Base-by-base conservation (phyloP, 1,140 invertebrate species). In the Anastatus disparis region DNA sequence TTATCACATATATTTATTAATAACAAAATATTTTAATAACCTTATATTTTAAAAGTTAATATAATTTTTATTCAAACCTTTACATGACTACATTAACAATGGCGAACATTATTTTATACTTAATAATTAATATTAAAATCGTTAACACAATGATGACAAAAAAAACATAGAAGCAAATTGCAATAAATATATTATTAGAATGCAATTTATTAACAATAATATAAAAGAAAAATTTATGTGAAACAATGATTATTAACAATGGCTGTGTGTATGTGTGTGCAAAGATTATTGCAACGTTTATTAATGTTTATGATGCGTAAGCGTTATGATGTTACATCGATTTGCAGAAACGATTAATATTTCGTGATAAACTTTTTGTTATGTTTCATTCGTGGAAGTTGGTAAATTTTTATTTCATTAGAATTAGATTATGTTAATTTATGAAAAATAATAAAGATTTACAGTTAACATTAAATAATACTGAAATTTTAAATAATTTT, bases 121-220 rank as follows among this genome's bases (percentile, higher is more conserved):
- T 31, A 48, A 38, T 35, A 68, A 8, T 22, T 17, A 0, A 13
- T 59, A 8, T 15, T 61, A 40, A 58, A 58, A 38, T 12, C 46
- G 53, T 40, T 31, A 62, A 69, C 48, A 69, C 58, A 61, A 69
- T 58, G 40, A 38, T 58, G 29, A 52, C 3, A 61, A 40, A 50
- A 62, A 61, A n/a, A n/a, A n/a, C n/a, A n/a, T n/a, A n/a, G n/a
- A n/a, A n/a, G 35, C 58, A 22, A n/a, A 7, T 62, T 68, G 22
- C 10, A 15, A 62, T 62, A 53, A 62, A 58, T 69, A 68, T 40
- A 24, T 24, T n/a, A n/a, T 56, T 15, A 68, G 31, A 42, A 62
- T 62, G 48, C 46, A 27, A 31, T 42, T 27, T 52, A 62, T 44
- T 62, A 70, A 55, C 48, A 70, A 63, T 40, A 22, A 53, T 50